A percentile compares a stretch with the other conserved stretches of the same genome.
phyloP scores from a whole-genome alignment of 2,797 vertebrate species.

The Hoplostethus mediterraneus region DNA sequence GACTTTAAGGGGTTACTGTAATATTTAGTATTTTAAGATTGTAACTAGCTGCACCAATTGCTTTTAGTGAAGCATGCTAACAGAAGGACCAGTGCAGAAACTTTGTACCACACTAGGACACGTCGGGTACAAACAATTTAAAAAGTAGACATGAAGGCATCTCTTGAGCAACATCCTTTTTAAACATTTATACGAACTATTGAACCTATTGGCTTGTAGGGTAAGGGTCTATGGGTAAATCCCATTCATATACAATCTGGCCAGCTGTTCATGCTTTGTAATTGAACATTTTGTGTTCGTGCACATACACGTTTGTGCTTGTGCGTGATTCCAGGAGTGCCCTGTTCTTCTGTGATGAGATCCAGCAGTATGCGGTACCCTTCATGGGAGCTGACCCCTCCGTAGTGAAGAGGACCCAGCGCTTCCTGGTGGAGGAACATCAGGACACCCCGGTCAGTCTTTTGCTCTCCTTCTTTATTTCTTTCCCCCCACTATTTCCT shows the following conservation, averaged over 20 bases:
- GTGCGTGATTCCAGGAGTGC: constrained; percentile 77
- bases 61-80: too few relatives aligned
- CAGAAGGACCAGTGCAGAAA: too few relatives aligned
- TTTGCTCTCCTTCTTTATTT: not conserved
- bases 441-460: constrained; percentile 89
- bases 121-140: too few relatives aligned
- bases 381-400: constrained; percentile 93
- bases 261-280: not conserved
- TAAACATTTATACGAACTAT: too few relatives aligned
- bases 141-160: too few relatives aligned
- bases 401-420: constrained; percentile 93
- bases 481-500: too few relatives aligned
- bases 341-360: constrained; percentile 89
- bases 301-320: not conserved
- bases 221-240: not conserved
- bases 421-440: constrained; percentile 87
- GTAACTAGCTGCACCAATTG: too few relatives aligned
- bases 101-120: too few relatives aligned
- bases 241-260: not conserved
- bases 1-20: too few relatives aligned
- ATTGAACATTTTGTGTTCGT: not conserved
- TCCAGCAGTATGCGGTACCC: constrained; percentile 89
- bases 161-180: too few relatives aligned
- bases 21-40: not conserved
- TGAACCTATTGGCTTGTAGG: not conserved